Evolutionary conservation across 2,113 vertebrate species (phyloP), one percentile per base, ranked within the genome.

Genomic region (Carassius carassius): DNA sequence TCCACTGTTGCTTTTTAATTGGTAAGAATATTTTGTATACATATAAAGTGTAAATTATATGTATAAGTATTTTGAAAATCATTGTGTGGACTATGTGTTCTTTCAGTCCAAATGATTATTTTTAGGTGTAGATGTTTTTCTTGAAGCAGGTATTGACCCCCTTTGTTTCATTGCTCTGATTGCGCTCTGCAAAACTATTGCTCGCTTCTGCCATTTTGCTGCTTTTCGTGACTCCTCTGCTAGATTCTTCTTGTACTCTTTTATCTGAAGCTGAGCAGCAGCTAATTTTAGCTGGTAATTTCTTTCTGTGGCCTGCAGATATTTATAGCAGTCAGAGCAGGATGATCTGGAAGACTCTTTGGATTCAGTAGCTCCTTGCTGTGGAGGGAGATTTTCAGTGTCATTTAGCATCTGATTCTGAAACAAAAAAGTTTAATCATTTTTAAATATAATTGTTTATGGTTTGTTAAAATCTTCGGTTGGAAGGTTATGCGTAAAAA

Each of bases 141-240:
- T 56, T 14, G 25, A 21, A 74, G 63, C 29, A 25, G 75, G 73
- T 13, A 16, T 16, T 12, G 8, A 16, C 60, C 44, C 58, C 7
- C 14, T 85, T 62, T 62, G 70, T 54, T 74, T 88, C 81, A 81
- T 25, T 8, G 78, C 81, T 65, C 58, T 86, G 32, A 85, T 37
- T 4, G 87, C 84, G n/a, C 69, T 82, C 79, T 86, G 69, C 49
- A 88, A 70, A 81, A 87, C 67, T 10, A 87, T 62, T 17, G 60
- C 70, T 84, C 80, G 84, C 37, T 82, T 89, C 58, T 87, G 67
- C 72, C 82, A 85, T 69, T 85, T 73, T 7, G 51, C 51, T 13
- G 82, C 49, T 37, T 76, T 85, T 13, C 29, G 86, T 23, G 81
- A 80, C 63, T 87, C 85, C 9, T 87, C 84, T 0, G 8, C 56